phyloP scores from a whole-genome alignment of 1,140 invertebrate genomes.

The Pomacea maculata region DNA sequence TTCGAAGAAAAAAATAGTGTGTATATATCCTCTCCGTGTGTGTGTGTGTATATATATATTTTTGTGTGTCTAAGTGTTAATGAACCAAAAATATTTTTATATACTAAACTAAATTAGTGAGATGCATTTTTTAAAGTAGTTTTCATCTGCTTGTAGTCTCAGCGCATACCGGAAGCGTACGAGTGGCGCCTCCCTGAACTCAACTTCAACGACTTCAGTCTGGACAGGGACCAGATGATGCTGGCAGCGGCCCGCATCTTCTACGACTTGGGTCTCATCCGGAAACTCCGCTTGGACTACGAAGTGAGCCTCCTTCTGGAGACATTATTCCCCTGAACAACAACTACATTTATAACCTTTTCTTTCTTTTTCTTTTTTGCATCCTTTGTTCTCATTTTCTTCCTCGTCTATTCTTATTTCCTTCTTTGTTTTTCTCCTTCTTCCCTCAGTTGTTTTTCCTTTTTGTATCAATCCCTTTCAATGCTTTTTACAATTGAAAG shows the following conservation, averaged over 20 bases:
- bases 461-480: neutral
- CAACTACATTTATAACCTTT: neutral
- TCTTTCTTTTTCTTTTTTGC: too few relatives aligned
- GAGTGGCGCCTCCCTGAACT: constrained; percentile 68
- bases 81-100: too few relatives aligned
- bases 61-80: too few relatives aligned
- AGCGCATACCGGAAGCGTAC: constrained; percentile 39
- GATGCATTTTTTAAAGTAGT: neutral
- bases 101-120: too few relatives aligned
- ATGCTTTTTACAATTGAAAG: neutral
- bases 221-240: constrained; percentile 91
- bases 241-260: constrained; percentile 92
- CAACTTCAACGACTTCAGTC: constrained; percentile 88
- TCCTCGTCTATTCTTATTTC: neutral
- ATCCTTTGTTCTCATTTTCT: neutral
- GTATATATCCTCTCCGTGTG: too few relatives aligned
- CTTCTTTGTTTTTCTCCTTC: neutral
- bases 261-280: constrained; percentile 87
- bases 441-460: neutral
- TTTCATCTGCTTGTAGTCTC: constrained; percentile 17
- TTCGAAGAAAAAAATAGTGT: too few relatives aligned
- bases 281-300: constrained; percentile 92
- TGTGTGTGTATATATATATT: too few relatives aligned
- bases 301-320: constrained; percentile 72
- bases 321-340: too few relatives aligned